Base-by-base conservation (phyloP, 2,888 invertebrate genomes). In the Drosophila macrospina region DNA sequence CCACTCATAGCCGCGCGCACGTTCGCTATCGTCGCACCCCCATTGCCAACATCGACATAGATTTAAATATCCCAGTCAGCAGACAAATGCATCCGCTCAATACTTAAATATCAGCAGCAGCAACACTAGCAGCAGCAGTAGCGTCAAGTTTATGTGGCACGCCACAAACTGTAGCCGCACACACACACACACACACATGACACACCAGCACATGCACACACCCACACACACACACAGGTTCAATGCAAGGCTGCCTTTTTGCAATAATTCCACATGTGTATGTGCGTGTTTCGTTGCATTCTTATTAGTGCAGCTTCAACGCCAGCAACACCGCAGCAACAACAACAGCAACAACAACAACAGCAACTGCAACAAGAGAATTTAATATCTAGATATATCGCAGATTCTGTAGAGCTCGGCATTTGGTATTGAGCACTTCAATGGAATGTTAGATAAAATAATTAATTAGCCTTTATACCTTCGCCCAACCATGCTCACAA, bases 71-170 rank as follows among this genome's bases (percentile, higher is more conserved):
- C 56, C 62, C 70, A 69, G 74, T 60, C 59, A 56, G 52, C 52
- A 62, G 65, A 65, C 57, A 73, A 69, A 62, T 51, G 71, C 70
- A 62, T 60, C 30, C 63, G 76, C 60, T 60, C 57, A 65, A 80
- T 74, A 71, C 74, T 79, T 71, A 80, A 83, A 79, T 83, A 84
- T 84, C 69, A 24, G 32, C 54, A 28, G 7, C 28, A 28, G 20
- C 28, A 20, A 28, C 50, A 45, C 11, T 11, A 24, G 32, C 54
- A 44, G 47, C 68, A 60, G 44, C 69, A 62, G 67, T 69, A 69
- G 71, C 54, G 48, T 64, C 78, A 83, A 84, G 79, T 84, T 80
- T 80, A 84, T 84, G 75, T 77, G 78, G 85, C 77, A 82, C 69
- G 82, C 84, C 84, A 69, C 78, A 80, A 75, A 81, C 80, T 77